These are phyloP conservation scores for Cryptus viduatorius DNA, from an alignment of 2,888 invertebrate genomes.

Conservation along the genomic window DNA sequence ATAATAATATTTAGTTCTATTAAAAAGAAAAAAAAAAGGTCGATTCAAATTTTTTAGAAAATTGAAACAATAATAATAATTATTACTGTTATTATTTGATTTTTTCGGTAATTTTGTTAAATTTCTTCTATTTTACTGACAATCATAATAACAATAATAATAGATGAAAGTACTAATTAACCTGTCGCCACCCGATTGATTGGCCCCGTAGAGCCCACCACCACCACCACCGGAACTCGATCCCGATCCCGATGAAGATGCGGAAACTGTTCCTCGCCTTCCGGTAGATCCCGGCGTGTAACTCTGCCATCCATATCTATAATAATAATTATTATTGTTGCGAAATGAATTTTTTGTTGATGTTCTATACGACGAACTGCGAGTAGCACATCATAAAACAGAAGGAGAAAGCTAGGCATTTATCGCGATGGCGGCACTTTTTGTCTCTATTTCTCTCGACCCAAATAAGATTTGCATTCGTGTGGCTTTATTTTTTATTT, in stretches of 20 bases:
- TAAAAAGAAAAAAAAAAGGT: too few species aligned
- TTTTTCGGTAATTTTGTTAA: too few species aligned
- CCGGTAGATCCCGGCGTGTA: slow-evolving; percentile 69
- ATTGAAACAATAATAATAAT: too few species aligned
- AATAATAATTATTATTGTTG: neutral
- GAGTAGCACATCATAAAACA: neutral
- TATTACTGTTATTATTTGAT: too few species aligned
- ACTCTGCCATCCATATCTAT: slow-evolving; percentile 73
- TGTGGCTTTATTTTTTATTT: neutral
- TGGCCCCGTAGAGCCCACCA: slow-evolving; percentile 42
- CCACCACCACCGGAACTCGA: slow-evolving; percentile 59
- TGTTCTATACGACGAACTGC: neutral
- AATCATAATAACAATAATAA: too few species aligned
- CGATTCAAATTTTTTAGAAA: too few species aligned
- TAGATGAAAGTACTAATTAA: slow-evolving; percentile 39
- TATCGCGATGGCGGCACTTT: neutral
- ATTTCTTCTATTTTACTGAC: too few species aligned
- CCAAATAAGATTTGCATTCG: slow-evolving; percentile 44
- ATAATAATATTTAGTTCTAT: too few species aligned
- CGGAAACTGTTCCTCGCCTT: slow-evolving; percentile 59
- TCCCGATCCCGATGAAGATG: slow-evolving; percentile 18
- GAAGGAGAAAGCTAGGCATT: slow-evolving; percentile 13
- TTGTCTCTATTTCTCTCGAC: slow-evolving; percentile 12
- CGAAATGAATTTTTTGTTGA: neutral
- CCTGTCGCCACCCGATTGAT: slow-evolving; percentile 71